These are phyloP conservation scores for Helicoverpa armigera DNA, from an alignment of 1,140 invertebrate species.

Conservation along the genomic window DNA sequence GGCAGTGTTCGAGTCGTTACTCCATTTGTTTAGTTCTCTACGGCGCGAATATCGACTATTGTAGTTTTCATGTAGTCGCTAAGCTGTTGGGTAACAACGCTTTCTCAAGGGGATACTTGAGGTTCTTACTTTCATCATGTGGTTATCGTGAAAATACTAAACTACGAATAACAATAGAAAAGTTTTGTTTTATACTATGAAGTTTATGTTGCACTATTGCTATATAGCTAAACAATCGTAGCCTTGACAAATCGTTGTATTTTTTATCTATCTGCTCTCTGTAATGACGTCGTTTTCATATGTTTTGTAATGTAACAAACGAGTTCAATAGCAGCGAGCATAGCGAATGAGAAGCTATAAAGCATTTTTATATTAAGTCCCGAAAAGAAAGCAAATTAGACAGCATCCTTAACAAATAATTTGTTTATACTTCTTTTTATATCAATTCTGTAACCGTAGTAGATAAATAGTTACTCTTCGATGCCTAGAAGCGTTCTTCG, in stretches of 20 bases:
- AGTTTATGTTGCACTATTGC: not conserved
- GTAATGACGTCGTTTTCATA: not conserved
- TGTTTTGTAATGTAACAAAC: not conserved
- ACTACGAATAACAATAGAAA: not conserved
- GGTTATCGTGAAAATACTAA: no score
- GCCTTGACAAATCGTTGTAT: conserved; percentile 11
- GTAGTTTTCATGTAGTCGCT: not conserved
- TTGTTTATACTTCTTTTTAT: not conserved
- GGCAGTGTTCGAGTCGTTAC: not conserved
- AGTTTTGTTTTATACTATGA: not conserved
- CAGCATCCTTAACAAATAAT: no score
- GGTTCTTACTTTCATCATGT: conserved; percentile 4
- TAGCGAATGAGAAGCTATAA: no score
- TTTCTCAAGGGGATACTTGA: not conserved
- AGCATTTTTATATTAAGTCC: no score
- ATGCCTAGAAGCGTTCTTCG: not conserved
- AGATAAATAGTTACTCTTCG: not conserved
- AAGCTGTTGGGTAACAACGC: conserved; percentile 3
- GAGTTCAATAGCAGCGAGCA: not conserved
- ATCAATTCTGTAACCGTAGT: not conserved
- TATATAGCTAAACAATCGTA: not conserved
- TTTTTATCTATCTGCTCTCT: conserved; percentile 1
- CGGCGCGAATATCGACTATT: not conserved
- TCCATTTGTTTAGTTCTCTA: not conserved
- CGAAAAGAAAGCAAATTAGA: no score